Evolutionary conservation across 2,113 vertebrate genomes (phyloP).

Genomic region (Psilopogon haemacephalus): DNA sequence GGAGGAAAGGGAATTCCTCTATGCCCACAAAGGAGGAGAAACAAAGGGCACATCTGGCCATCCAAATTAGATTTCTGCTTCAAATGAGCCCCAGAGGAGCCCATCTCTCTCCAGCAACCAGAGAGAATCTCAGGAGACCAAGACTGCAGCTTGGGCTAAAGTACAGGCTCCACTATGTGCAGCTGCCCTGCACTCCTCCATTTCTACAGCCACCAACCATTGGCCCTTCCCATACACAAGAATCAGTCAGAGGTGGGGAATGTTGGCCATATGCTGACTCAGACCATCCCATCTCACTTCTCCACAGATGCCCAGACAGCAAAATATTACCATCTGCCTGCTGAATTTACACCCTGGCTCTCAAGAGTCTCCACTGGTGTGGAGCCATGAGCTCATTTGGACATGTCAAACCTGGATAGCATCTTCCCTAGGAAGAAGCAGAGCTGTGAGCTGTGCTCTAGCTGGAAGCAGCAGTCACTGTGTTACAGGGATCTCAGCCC

Average conservation of each 20-base stretch:
- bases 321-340: neutral
- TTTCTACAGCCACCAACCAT: fast-evolving
- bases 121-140: neutral
- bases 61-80: neutral
- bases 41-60: neutral
- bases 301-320: neutral
- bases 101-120: neutral
- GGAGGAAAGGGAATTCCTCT: neutral
- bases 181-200: neutral
- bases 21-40: neutral
- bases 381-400: neutral
- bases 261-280: neutral
- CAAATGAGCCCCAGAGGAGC: neutral
- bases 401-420: fast-evolving
- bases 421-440: neutral
- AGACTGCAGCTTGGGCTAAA: neutral
- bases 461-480: neutral
- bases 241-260: fast-evolving
- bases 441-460: neutral
- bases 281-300: neutral
- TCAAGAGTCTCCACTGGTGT: neutral
- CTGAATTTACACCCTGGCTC: neutral
- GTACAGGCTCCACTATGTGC: neutral
- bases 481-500: neutral
- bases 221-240: neutral